Evolutionary conservation across 2,113 vertebrate genomes (phyloP), one percentile per base, ranked within the genome.

Genomic region (Delphinapterus leucas): DNA sequence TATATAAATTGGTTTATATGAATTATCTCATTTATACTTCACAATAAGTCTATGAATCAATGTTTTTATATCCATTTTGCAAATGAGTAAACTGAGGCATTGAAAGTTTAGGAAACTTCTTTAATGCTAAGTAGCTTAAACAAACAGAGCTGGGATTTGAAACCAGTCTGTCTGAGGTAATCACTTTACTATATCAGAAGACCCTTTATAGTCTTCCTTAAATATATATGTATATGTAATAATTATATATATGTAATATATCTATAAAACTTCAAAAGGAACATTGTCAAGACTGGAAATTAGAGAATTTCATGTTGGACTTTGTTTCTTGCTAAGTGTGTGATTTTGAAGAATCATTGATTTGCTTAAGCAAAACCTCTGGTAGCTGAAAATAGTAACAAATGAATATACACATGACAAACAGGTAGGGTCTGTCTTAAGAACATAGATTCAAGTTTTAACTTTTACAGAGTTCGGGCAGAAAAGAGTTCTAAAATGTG

Each of bases 381-480:
- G 8, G 25, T 58, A 63, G 25, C 38, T 86, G 33, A 95, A 96
- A 91, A 88, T 31, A 85, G 38, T 67, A 70, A 25, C 61, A 92
- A 83, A 60, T 93, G 38, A 93, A 73, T 88, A 83, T 88, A 9
- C 26, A 41, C 71, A 49, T 92, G 67, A 92, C 23, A 92, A 74
- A 68, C 1, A 47, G 36, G 26, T 47, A 80, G 55, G 12, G 21
- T 94, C 44, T 95, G 28, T 65, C 13, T 38, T 83, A 88, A 90
- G 15, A 33, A 86, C 89, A 91, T 58, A 93, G 71, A 88, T 93
- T 84, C 18, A 92, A 80, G 18, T 82, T 92, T 94, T 85, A 79
- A 83, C 33, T 63, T 97, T 73, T 58, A 25, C 4, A 83, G 53
- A 9, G 33, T 88, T 93, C 71, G 25, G 55, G 44, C 41, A 95